A percentile compares a stretch with the other conserved stretches of the same genome.
phyloP scores from a whole-genome alignment of 2,888 invertebrate species.

The Holacanthella duospinosa region DNA sequence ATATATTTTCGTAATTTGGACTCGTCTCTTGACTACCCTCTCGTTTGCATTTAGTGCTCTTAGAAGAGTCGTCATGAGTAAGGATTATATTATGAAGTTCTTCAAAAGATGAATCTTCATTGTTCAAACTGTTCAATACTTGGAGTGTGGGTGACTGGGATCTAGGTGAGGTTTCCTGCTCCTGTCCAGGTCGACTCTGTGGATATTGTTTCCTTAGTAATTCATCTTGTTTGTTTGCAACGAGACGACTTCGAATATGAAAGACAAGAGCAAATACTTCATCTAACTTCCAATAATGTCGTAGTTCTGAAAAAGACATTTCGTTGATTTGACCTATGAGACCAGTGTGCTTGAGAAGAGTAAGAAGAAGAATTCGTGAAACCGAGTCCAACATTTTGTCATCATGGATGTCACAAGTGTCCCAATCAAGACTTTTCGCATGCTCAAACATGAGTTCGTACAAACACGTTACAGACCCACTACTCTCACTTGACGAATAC shows the following conservation, averaged over 20 bases:
- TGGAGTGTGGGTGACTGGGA: background rate
- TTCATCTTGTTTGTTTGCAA: slow-evolving; percentile 32
- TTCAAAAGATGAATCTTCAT: background rate
- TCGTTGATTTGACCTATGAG: slow-evolving; percentile 41
- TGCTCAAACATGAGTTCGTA: slow-evolving; percentile 43
- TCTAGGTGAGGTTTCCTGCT: background rate
- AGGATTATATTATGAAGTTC: background rate
- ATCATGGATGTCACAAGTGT: slow-evolving; percentile 45
- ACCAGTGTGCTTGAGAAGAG: slow-evolving; percentile 48
- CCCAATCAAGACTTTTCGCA: slow-evolving; percentile 45
- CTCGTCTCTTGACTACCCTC: background rate
- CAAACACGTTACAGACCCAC: slow-evolving; percentile 23
- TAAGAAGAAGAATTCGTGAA: slow-evolving; percentile 46
- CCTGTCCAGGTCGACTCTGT: background rate
- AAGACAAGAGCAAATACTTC: slow-evolving; percentile 37
- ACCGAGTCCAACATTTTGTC: slow-evolving; percentile 45
- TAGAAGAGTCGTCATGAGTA: background rate
- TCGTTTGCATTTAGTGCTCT: background rate
- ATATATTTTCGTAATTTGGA: background rate
- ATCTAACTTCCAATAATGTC: slow-evolving; percentile 34
- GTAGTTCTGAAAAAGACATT: slow-evolving; percentile 40
- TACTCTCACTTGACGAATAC: background rate
- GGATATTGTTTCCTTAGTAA: slow-evolving; percentile 12
- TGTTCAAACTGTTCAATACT: background rate
- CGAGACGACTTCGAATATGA: slow-evolving; percentile 35